Evolutionary conservation across 2,888 invertebrate species (phyloP), one percentile per base, ranked within the genome.

Genomic region (Zaprionus bogoriensis): DNA sequence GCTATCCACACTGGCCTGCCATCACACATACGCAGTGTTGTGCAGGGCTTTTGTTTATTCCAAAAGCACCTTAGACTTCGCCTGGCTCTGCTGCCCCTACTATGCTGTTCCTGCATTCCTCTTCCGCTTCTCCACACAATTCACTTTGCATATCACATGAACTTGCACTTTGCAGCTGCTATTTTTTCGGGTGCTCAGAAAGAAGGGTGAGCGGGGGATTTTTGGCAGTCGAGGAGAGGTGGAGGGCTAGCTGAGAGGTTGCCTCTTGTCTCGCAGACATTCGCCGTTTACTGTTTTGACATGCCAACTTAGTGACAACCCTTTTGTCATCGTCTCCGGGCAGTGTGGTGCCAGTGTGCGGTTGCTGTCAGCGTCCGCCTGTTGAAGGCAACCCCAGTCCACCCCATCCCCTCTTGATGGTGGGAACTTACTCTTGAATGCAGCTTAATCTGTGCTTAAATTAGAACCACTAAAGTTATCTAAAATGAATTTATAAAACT

Each of bases 71-170:
- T 68, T 44, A 47, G 44, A 39, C 52, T 39, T n/a, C n/a, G 55
- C 44, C 30, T 48, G 42, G 32, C 14, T 27, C 19, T 14, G 17
- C 23, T 9, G 23, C 32, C 28, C 10, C 20, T n/a, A n/a, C n/a
- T n/a, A 39, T 3, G 2, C 14, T 4, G 14, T 22, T 41, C 10
- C 63, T 32, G 9, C 25, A 41, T 51, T 53, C 53, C 41, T 44
- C 42, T 65, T 64, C 48, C 42, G 45, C 42, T 65, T 64, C 48
- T 41, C 42, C 62, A 32, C 5, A n/a, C 41, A 41, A 22, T 67
- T 60, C 77, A 82, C 82, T 82, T 82, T 78, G 68, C 85, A 85
- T 85, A 65, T 82, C 80, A 82, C 82, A 85, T 64, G 80, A 85
- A 75, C 85, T 80, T 85, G 82, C 80, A 80, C 80, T 85, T 80